Evolutionary conservation across 2,797 vertebrate genomes (phyloP).

Genomic region (Rhinophrynus dorsalis): DNA sequence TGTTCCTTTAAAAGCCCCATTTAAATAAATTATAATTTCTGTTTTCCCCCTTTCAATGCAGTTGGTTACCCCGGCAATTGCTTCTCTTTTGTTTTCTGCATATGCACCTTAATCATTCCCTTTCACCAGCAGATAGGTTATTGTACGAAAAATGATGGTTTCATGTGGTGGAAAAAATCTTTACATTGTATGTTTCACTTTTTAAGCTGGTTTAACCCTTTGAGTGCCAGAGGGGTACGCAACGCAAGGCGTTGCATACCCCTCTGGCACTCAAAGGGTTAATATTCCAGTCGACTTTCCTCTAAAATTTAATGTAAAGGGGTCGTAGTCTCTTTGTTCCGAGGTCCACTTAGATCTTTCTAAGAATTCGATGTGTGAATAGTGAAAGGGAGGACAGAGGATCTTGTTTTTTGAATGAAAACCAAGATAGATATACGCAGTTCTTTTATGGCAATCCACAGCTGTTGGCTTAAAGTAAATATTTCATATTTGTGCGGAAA

Average conservation of each 20-base stretch:
- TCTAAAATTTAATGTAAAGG: neutral
- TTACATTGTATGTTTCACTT: neutral
- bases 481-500: slow-evolving; percentile 78
- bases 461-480: slow-evolving; percentile 75
- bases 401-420: slow-evolving; percentile 59
- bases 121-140: too few relatives aligned
- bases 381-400: slow-evolving; percentile 24
- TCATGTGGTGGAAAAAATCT: too few relatives aligned
- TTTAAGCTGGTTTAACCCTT: neutral
- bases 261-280: too few relatives aligned
- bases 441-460: slow-evolving; percentile 66
- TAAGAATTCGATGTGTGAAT: slow-evolving; percentile 41
- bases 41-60: too few relatives aligned
- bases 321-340: slow-evolving; percentile 44
- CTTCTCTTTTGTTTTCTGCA: too few relatives aligned
- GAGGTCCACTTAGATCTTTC: slow-evolving; percentile 54
- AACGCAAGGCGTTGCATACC: too few relatives aligned
- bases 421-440: slow-evolving; percentile 63
- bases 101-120: too few relatives aligned
- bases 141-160: too few relatives aligned
- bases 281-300: neutral
- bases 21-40: too few relatives aligned
- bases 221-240: too few relatives aligned
- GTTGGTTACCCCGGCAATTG: too few relatives aligned
- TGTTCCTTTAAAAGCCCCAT: too few relatives aligned